Conservation (phyloP, 2,113 vertebrate genomes). For the Solea senegalensis region DNA sequence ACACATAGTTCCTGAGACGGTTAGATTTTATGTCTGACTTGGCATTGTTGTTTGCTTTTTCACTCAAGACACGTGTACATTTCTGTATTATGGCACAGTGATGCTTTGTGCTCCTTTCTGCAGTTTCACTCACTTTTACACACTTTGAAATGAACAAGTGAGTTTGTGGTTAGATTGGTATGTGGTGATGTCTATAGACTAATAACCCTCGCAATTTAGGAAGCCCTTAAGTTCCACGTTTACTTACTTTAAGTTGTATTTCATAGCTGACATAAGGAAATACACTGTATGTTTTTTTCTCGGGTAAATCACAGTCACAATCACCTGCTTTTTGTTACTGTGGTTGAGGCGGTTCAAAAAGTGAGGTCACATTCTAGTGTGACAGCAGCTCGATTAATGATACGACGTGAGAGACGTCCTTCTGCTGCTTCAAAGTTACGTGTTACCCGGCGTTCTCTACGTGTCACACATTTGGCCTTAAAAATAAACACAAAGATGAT, state of each 20-base stretch:
- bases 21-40: neutral
- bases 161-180: neutral
- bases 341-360: neutral
- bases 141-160: neutral
- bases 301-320: neutral
- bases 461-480: constrained; percentile 1
- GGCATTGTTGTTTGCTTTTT: neutral
- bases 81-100: neutral
- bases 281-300: neutral
- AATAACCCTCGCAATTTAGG: neutral
- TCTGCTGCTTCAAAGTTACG: constrained; percentile 16
- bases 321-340: no score
- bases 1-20: neutral
- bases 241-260: neutral
- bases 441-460: constrained; percentile 16
- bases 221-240: constrained; percentile 4
- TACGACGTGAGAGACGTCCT: constrained; percentile 22
- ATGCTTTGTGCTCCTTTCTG: constrained; percentile 2
- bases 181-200: neutral
- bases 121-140: neutral
- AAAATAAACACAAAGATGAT: neutral
- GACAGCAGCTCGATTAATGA: constrained; percentile 5
- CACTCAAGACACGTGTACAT: neutral
- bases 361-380: constrained; percentile 8
- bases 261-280: neutral